These are phyloP conservation scores for Isaurus tuberculatus DNA, from an alignment of 92 coral and sea anemone species.

Conservation along the genomic window DNA sequence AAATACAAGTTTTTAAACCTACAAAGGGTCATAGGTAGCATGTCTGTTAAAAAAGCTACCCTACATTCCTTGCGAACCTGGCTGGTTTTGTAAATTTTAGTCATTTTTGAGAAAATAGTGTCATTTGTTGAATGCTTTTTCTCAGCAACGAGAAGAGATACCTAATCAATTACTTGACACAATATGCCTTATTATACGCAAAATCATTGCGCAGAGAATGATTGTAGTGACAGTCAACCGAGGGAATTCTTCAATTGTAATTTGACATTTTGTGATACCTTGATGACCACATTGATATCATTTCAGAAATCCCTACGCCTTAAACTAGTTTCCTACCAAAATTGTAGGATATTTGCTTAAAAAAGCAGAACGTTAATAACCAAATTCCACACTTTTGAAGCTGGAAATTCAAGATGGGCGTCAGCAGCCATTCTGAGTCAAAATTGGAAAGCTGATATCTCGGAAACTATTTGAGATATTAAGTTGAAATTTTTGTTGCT, in stretches of 20 bases:
- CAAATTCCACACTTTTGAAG: conserved; percentile 27
- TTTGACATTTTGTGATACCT: conserved; percentile 29
- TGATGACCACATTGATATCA: conserved; percentile 26
- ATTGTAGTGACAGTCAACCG: background rate
- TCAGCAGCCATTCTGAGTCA: conserved; percentile 20
- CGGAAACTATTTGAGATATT: conserved; percentile 25
- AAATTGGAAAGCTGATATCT: conserved; percentile 38
- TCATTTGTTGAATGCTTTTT: conserved; percentile 33
- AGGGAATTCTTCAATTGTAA: conserved; percentile 32
- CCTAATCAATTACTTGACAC: conserved; percentile 30
- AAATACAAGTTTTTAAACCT: conserved; percentile 24
- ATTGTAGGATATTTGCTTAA: conserved; percentile 12
- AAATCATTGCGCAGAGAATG: conserved; percentile 8
- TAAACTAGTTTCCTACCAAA: conserved; percentile 37
- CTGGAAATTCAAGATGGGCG: conserved; percentile 18
- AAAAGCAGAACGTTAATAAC: conserved; percentile 6
- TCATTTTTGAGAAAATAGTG: conserved; percentile 38
- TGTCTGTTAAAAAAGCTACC: conserved; percentile 13
- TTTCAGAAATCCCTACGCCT: conserved; percentile 25
- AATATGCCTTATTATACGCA: conserved; percentile 16
- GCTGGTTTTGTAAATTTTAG: conserved; percentile 1
- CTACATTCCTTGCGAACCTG: conserved; percentile 15
- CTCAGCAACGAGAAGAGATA: conserved; percentile 45
- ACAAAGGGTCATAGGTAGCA: conserved; percentile 9
- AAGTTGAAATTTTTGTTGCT: conserved; percentile 25